Evolutionary conservation across 2,113 vertebrate genomes (phyloP).

Genomic region (Sander lucioperca): DNA sequence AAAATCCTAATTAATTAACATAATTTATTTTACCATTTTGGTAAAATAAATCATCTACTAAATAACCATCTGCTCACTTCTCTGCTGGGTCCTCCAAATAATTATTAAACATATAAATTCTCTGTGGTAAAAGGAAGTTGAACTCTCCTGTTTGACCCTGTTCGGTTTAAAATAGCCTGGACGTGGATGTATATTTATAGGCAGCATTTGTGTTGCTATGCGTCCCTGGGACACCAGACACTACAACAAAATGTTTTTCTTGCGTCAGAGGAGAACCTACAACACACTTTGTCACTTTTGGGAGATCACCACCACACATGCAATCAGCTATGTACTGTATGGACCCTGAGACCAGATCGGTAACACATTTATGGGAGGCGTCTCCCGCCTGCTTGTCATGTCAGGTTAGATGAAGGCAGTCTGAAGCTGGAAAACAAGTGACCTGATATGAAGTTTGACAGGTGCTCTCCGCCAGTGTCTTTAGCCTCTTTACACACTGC

Average conservation of each 20-base stretch:
- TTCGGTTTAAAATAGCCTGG: constrained; percentile 76
- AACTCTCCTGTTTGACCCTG: constrained; percentile 66
- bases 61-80: neutral
- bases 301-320: constrained; percentile 85
- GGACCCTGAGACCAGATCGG: neutral
- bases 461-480: constrained; percentile 81
- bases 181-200: constrained; percentile 86
- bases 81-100: neutral
- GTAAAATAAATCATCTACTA: neutral
- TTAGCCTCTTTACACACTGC: constrained; percentile 49
- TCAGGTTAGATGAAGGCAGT: constrained; percentile 74
- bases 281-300: constrained; percentile 91
- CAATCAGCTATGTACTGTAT: constrained; percentile 54
- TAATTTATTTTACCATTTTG: neutral
- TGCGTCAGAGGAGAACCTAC: constrained; percentile 95
- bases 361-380: constrained; percentile 35
- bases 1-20: neutral
- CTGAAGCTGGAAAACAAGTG: constrained; percentile 67
- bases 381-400: constrained; percentile 21
- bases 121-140: constrained; percentile 55
- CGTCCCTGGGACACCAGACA: constrained; percentile 87
- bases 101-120: constrained; percentile 26
- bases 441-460: constrained; percentile 89
- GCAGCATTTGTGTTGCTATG: constrained; percentile 89
- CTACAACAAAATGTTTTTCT: constrained; percentile 90